Evolutionary conservation across 2,113 vertebrate species (phyloP).

Genomic region (Otolemur garnettii): DNA sequence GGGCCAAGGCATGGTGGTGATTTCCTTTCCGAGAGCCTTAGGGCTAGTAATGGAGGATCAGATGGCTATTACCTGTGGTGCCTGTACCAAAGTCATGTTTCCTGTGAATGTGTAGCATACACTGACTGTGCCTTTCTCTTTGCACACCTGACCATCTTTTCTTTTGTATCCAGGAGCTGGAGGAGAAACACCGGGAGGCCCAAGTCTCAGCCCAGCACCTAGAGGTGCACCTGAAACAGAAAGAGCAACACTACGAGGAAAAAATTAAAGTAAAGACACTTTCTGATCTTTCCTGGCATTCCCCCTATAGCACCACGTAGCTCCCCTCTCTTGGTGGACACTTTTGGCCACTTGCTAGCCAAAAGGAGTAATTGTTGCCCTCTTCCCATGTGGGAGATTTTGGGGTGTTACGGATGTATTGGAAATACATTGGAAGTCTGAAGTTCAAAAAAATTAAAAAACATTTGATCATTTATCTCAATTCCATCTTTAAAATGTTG

Average conservation of each 20-base stretch:
- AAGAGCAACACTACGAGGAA: conserved; percentile 97
- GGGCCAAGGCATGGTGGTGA: not conserved
- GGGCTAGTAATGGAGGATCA: conserved; percentile 66
- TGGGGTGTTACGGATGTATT: not conserved
- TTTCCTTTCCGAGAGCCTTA: conserved; percentile 63
- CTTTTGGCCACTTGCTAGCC: conserved; percentile 8
- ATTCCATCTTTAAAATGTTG: not conserved
- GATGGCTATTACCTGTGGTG: conserved; percentile 31
- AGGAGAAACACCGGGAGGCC: conserved; percentile 96
- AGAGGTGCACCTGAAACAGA: conserved; percentile 97
- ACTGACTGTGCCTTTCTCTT: not conserved
- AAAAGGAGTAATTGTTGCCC: not conserved
- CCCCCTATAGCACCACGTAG: not conserved
- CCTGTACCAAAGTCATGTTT: conserved; percentile 59
- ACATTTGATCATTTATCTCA: not conserved
- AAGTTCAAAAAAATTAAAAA: not conserved
- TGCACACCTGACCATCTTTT: conserved; percentile 66
- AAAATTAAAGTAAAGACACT: conserved; percentile 95
- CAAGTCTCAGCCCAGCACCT: conserved; percentile 94
- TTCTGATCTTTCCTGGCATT: conserved; percentile 58
- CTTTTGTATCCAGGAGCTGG: conserved; percentile 92
- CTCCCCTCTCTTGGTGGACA: not conserved
- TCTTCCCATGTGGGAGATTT: not conserved
- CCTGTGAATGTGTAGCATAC: conserved; percentile 51
- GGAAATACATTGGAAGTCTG: not conserved